Evolutionary conservation across 2,113 vertebrate species (phyloP), one percentile per base, ranked within the genome.

Genomic region (Salvelinus sp.): DNA sequence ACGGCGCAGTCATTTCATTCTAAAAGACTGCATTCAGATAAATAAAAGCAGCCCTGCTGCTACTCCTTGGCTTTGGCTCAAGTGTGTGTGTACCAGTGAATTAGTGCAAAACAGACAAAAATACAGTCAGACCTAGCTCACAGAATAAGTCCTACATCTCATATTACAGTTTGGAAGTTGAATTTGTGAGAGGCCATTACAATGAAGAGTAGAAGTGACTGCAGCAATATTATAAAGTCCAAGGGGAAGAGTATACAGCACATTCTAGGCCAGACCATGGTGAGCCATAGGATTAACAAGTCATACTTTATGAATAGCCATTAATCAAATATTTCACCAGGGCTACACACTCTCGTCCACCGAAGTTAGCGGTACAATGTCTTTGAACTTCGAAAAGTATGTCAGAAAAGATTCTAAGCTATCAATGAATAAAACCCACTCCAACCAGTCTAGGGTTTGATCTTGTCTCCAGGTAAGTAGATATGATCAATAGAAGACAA

Each of bases 381-480:
- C 38, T 44, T 44, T 2, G 38, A 44, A 12, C 38, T 10, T 44
- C 38, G 0, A 7, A 44, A 44, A 44, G 2, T 44, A 44, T 44
- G 9, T 44, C 47, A 60, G 23, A 50, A 68, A 80, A 77, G 14
- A 54, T 54, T 54, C 50, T 54, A 16, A 54, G 16, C 12, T 16
- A 54, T 54, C 16, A 18, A 5, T 54, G 14, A 54, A 54, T 54
- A 16, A 54, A 44, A 81, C 58, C 75, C 67, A 16, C 12, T 47
- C 14, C 23, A 10, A 14, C 16, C 4, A 69, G 44, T 48, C 50
- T 22, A 30, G 47, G 18, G 74, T 69, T 62, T 75, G 58, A 79
- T 75, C 74, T 82, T 70, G 9, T 67, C 68, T 80, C 65, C 60
- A 64, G 83, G 69, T 69, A 76, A 85, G 69, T 20, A n/a, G 9